Conservation (phyloP, 2,888 invertebrate genomes). For the Dryococelus australis region DNA sequence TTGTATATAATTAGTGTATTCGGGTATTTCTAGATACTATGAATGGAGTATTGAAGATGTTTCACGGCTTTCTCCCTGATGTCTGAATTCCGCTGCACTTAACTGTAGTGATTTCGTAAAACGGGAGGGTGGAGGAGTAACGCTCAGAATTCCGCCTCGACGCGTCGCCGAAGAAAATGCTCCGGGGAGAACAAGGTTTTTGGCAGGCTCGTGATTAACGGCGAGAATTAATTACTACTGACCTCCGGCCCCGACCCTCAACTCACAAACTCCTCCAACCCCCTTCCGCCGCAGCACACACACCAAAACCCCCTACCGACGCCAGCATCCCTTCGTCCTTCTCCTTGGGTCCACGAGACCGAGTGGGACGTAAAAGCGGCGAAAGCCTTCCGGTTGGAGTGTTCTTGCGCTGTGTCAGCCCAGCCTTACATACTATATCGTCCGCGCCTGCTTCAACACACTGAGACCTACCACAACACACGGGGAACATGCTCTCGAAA, state of each 20-base stretch:
- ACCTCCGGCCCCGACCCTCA: conserved; percentile 16
- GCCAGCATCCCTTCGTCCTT: too few species aligned
- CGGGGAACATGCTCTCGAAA: too few species aligned
- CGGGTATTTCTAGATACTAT: too few species aligned
- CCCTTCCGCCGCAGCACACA: background rate
- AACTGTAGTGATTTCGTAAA: background rate
- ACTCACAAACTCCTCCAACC: background rate
- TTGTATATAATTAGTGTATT: too few species aligned
- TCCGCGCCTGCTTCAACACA: too few species aligned
- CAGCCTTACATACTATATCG: too few species aligned
- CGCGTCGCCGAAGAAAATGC: conserved; percentile 16
- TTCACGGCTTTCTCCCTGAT: background rate
- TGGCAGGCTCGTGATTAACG: conserved; percentile 16
- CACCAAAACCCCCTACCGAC: background rate
- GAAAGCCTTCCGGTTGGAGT: too few species aligned
- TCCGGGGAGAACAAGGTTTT: background rate
- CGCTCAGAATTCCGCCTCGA: conserved; percentile 7
- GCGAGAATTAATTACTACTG: conserved; percentile 16
- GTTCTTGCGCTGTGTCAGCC: too few species aligned
- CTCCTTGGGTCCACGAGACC: too few species aligned
- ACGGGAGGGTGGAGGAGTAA: background rate
- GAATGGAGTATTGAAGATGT: background rate
- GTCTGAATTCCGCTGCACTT: background rate
- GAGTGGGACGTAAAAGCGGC: too few species aligned
- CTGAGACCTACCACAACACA: too few species aligned